These are phyloP conservation scores for Scotopteryx bipunctaria DNA, from an alignment of 2,888 invertebrate genomes.

Conservation along the genomic window DNA sequence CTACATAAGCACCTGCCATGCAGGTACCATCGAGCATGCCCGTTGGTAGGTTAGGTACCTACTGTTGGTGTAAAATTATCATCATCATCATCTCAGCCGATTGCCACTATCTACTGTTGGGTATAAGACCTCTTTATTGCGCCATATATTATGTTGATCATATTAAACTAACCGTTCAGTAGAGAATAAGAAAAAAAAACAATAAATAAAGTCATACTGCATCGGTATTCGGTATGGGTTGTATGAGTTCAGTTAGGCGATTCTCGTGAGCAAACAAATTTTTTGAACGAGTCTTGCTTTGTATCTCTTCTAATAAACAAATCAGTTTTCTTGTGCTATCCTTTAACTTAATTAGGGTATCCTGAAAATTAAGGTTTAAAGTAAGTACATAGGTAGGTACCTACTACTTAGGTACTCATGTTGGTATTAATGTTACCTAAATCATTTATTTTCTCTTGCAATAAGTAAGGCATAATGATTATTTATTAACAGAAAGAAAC, in stretches of 20 bases:
- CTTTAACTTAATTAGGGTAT: conserved; percentile 54
- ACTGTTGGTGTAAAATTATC: too few relatives aligned
- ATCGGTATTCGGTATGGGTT: conserved; percentile 27
- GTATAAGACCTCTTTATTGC: too few relatives aligned
- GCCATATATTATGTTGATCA: too few relatives aligned
- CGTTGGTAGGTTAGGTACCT: neutral
- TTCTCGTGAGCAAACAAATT: conserved; percentile 28
- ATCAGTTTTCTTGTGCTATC: conserved; percentile 66
- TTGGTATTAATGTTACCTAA: too few relatives aligned
- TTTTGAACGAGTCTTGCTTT: conserved; percentile 53
- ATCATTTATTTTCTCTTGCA: too few relatives aligned
- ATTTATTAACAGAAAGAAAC: too few relatives aligned
- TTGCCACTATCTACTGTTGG: too few relatives aligned
- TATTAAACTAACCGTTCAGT: neutral
- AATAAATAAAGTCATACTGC: conserved; percentile 39
- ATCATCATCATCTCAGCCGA: too few relatives aligned
- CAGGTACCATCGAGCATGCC: too few relatives aligned
- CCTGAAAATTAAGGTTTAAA: conserved; percentile 46
- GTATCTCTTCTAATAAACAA: conserved; percentile 61
- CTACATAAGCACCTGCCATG: too few relatives aligned
- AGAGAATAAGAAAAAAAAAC: conserved; percentile 19
- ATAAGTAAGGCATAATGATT: too few relatives aligned
- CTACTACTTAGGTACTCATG: too few relatives aligned
- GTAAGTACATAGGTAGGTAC: conserved; percentile 3
- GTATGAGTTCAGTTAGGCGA: conserved; percentile 33